Percentiles rank a stretch among this genome's conserved stretches.
These are phyloP conservation scores for Saccopteryx leptura DNA, from an alignment of 2,113 vertebrate genomes.

Conservation along the genomic window DNA sequence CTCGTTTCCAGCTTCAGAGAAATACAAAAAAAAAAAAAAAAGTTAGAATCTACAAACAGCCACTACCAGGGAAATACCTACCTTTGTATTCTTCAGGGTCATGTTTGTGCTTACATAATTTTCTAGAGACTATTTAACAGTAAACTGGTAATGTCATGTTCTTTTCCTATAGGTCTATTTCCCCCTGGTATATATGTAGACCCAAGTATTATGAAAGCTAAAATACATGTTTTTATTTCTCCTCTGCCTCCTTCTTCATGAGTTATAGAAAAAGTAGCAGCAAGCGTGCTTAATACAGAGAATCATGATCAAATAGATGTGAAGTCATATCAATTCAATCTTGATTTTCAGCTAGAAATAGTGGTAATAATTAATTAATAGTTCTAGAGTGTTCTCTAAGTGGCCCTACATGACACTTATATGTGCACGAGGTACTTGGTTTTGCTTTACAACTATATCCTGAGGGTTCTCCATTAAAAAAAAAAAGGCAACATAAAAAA, in stretches of 20 bases:
- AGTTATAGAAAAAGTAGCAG: constrained; percentile 10
- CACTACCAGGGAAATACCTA: not conserved
- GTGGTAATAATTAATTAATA: not conserved
- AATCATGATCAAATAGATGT: not conserved
- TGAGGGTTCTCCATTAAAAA: not conserved
- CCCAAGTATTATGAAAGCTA: not conserved
- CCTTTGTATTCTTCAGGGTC: not conserved
- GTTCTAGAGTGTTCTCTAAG: not conserved
- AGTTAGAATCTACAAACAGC: not conserved
- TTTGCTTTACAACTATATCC: not conserved
- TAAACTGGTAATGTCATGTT: constrained; percentile 17
- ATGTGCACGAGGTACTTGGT: not conserved
- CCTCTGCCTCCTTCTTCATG: not conserved
- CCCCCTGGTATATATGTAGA: not conserved
- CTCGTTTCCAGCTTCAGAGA: too few relatives aligned
- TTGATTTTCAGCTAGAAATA: not conserved
- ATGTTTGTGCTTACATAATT: not conserved
- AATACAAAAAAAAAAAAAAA: too few relatives aligned
- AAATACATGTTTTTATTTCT: not conserved
- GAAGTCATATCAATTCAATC: not conserved
- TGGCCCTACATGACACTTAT: not conserved
- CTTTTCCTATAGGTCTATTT: not conserved
- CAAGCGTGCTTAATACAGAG: not conserved
- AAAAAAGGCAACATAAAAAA: not conserved
- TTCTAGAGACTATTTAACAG: constrained; percentile 46